These are phyloP conservation scores for Arrhopalites spinosus DNA, from an alignment of 2,888 invertebrate genomes.

Conservation along the genomic window DNA sequence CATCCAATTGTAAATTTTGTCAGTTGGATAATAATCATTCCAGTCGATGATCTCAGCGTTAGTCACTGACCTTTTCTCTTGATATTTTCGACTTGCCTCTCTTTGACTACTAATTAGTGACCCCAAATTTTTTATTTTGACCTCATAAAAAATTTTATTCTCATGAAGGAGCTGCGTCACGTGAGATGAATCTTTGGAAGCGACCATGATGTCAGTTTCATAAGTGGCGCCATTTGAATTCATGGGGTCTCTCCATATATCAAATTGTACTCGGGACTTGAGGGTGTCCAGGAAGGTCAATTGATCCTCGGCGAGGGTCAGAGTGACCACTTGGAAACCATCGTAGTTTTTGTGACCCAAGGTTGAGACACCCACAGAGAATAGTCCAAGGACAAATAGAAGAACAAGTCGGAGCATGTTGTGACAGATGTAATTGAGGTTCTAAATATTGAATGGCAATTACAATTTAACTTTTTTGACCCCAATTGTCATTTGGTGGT, in stretches of 20 bases:
- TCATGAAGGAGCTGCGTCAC: not conserved
- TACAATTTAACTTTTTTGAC: no score
- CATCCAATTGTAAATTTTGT: constrained; percentile 53
- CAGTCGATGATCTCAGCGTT: constrained; percentile 23
- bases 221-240: not conserved
- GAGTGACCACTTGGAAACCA: constrained; percentile 18
- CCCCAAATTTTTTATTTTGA: constrained; percentile 14
- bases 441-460: no score
- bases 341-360: no score
- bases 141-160: not conserved
- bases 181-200: no score
- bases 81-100: not conserved
- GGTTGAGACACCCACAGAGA: no score
- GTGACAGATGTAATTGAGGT: no score
- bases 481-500: no score
- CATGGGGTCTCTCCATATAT: constrained; percentile 24
- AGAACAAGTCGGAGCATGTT: no score
- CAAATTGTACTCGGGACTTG: not conserved
- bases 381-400: no score
- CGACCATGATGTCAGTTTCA: constrained; percentile 39
- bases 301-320: not conserved
- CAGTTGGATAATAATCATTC: constrained; percentile 23
- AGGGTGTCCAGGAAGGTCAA: not conserved
- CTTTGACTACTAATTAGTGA: not conserved
- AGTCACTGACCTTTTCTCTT: not conserved